phyloP scores from a whole-genome alignment of 2,113 vertebrate species.

The Gopherus evgoodei region DNA sequence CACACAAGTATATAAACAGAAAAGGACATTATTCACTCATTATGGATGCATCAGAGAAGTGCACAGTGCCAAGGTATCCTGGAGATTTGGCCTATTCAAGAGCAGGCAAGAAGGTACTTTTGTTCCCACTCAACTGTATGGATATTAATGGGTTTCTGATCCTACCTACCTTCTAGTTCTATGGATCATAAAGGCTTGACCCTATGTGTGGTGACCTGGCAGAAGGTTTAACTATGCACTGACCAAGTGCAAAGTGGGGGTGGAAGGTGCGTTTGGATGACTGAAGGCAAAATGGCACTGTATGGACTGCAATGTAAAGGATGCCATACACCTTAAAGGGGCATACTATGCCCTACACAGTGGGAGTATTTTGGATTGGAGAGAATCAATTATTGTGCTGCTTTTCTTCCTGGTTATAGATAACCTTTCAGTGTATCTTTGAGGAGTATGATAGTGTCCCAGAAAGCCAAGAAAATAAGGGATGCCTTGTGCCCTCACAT shows the following conservation, averaged over 20 bases:
- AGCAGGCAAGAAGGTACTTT: not conserved
- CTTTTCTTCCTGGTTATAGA: not conserved
- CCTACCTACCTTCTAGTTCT: not conserved
- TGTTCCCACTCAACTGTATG: not conserved
- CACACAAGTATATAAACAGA: fast-evolving
- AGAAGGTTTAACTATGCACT: not conserved
- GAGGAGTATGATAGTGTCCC: not conserved
- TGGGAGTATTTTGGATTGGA: not conserved
- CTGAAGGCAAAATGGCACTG: not conserved
- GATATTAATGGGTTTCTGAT: not conserved
- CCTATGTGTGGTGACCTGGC: not conserved
- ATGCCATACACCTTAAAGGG: not conserved
- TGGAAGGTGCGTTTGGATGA: not conserved
- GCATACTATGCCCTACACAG: not conserved
- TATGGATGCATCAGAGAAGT: not conserved
- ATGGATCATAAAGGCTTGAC: not conserved
- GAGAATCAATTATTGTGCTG: not conserved
- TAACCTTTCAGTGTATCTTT: not conserved
- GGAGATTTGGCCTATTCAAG: not conserved
- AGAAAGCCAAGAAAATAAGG: not conserved
- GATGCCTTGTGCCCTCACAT: not conserved
- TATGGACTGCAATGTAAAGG: not conserved
- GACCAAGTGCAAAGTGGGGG: not conserved
- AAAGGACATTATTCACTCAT: not conserved
- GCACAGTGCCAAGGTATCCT: not conserved